phyloP scores from a whole-genome alignment of 2,113 vertebrate genomes.

The Stictonetta naevosa region DNA sequence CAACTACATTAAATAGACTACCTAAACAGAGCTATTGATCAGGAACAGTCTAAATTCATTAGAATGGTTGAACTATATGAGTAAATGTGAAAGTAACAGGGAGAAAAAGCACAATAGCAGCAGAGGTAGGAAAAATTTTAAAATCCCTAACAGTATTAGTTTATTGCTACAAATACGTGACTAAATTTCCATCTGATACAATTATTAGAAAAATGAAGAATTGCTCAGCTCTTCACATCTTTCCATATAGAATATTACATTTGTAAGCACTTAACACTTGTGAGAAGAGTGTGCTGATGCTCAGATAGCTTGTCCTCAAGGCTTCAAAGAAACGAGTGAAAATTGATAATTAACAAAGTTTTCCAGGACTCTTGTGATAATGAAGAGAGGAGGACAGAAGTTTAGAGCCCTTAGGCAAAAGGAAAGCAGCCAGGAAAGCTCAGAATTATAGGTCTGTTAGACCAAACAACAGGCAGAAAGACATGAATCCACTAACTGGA shows the following conservation, averaged over 20 bases:
- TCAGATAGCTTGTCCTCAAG: not conserved
- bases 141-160: not conserved
- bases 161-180: not conserved
- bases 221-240: not conserved
- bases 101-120: not conserved
- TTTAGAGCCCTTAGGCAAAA: not conserved
- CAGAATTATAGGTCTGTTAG: not conserved
- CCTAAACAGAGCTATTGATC: not conserved
- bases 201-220: not conserved
- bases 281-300: not conserved
- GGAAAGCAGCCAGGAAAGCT: not conserved
- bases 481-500: not conserved
- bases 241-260: not conserved
- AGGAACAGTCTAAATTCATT: not conserved
- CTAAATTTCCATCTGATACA: not conserved
- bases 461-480: not conserved
- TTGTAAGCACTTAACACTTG: not conserved
- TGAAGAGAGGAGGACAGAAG: not conserved
- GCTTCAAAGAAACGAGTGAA: not conserved
- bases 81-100: not conserved
- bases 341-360: not conserved
- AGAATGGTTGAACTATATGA: not conserved
- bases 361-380: not conserved
- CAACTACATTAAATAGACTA: not conserved
- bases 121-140: fast-evolving